These are phyloP conservation scores for Platysternon megacephalum DNA, from an alignment of 2,113 vertebrate genomes.

Conservation along the genomic window DNA sequence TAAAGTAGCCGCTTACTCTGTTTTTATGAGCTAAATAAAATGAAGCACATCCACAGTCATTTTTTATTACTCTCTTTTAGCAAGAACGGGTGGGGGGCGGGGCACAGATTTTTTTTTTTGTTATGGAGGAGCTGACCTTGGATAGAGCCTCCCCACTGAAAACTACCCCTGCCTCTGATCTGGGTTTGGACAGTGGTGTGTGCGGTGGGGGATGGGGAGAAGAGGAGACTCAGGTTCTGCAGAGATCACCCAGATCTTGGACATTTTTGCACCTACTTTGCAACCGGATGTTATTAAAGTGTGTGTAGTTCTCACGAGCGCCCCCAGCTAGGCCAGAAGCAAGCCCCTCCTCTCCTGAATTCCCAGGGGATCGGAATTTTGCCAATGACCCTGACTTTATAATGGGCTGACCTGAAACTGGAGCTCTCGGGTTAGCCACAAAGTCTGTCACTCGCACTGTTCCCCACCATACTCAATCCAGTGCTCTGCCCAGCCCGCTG, in stretches of 20 bases:
- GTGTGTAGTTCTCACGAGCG: neutral
- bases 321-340: fast-evolving
- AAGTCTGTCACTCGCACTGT: neutral
- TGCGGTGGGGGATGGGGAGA: too few species aligned
- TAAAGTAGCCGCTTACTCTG: neutral
- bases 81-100: neutral
- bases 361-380: neutral
- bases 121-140: neutral
- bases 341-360: neutral
- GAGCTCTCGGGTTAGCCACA: neutral
- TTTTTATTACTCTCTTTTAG: neutral
- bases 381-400: neutral
- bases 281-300: neutral
- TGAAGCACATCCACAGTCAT: neutral
- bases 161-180: neutral
- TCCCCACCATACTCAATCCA: too few species aligned
- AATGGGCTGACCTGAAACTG: neutral
- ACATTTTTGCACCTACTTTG: neutral
- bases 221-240: neutral
- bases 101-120: neutral
- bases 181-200: too few species aligned
- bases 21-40: slow-evolving; percentile 9
- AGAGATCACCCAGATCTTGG: neutral
- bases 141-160: neutral
- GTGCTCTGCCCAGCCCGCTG: neutral